phyloP scores from a whole-genome alignment of 30 jellyfish, hydroid and myxozoan species.

The Aurelia sp. region DNA sequence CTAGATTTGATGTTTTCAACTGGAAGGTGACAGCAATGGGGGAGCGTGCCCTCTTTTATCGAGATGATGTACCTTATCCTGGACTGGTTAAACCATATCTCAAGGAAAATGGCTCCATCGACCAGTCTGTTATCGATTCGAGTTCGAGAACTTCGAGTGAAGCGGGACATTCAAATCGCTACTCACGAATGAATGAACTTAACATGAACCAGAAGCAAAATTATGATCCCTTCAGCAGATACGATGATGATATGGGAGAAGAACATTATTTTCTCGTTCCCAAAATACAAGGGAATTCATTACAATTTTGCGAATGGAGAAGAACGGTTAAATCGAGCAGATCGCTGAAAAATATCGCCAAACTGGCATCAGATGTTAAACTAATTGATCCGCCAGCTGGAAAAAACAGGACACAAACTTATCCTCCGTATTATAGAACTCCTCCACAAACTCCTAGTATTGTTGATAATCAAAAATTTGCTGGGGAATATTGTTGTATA shows the following conservation, averaged over 20 bases:
- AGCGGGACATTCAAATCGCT: slow-evolving; percentile 12
- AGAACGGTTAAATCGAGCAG: slow-evolving; percentile 66
- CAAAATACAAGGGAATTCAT: slow-evolving; percentile 33
- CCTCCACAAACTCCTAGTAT: slow-evolving; percentile 22
- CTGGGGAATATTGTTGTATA: slow-evolving; percentile 81
- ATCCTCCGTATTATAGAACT: slow-evolving; percentile 78
- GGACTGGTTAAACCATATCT: slow-evolving; percentile 80
- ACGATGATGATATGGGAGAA: slow-evolving; percentile 81
- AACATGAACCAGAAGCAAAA: slow-evolving; percentile 66
- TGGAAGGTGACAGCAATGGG: slow-evolving; percentile 80
- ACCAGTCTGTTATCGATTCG: slow-evolving; percentile 48
- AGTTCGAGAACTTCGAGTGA: slow-evolving; percentile 19
- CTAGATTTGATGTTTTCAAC: slow-evolving; percentile 67
- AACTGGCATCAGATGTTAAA: slow-evolving; percentile 57
- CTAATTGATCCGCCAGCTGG: slow-evolving; percentile 43
- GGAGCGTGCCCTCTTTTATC: slow-evolving; percentile 66
- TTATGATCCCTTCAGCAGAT: slow-evolving; percentile 79
- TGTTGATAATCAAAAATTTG: slow-evolving; percentile 9
- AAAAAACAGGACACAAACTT: slow-evolving; percentile 61
- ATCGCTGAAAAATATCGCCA: slow-evolving; percentile 78
- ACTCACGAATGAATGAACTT: slow-evolving; percentile 77
- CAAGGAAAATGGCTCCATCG: slow-evolving; percentile 52
- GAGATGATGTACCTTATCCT: slow-evolving; percentile 52
- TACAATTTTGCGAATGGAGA: slow-evolving; percentile 71
- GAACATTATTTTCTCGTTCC: slow-evolving; percentile 78